Evolutionary conservation across 2,888 invertebrate genomes (phyloP), one percentile per base, ranked within the genome.

Genomic region (Acronicta psi): DNA sequence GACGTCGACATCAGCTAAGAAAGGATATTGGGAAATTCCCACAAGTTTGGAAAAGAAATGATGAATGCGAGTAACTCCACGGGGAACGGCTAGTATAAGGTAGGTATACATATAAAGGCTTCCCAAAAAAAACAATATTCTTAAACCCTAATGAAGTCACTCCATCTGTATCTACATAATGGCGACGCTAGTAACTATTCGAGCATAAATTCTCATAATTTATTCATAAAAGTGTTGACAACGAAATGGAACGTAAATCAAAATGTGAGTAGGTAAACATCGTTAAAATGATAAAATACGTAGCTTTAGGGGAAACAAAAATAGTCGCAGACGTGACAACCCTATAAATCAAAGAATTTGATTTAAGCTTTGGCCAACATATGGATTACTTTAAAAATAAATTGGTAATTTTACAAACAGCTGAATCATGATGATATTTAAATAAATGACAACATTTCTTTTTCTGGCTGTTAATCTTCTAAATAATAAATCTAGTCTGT

Each of bases 261-360:
- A 53, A 72, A 59, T 41, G 57, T 51, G 36, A 57, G 51, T 49
- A 38, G 11, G 52, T 60, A 66, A 74, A 73, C 71, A 71, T 63
- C 55, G 71, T 73, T 61, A 71, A 60, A 65, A 60, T 71, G 56
- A 71, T 60, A 54, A 73, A 73, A 69, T 57, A 59, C 58, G 29
- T 16, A 54, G 59, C 55, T 59, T 63, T 47, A 41, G 40, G 56
- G 59, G 25, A 38, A 52, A 52, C 43, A 45, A 53, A 60, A 69
- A 59, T 66, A 61, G 44, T 36, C 25, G 10, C 40, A 50, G 54
- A 57, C 60, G 56, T 71, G 54, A 67, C 44, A 13, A 50, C 69
- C 46, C 20, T 29, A 60, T 73, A 63, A 68, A 63, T 68, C 64
- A 67, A 69, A 54, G 62, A 52, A 53, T 65, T 77, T 57, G 45